Evolutionary conservation across 2,888 invertebrate species (phyloP).

Genomic region (Synergus japonicus): DNA sequence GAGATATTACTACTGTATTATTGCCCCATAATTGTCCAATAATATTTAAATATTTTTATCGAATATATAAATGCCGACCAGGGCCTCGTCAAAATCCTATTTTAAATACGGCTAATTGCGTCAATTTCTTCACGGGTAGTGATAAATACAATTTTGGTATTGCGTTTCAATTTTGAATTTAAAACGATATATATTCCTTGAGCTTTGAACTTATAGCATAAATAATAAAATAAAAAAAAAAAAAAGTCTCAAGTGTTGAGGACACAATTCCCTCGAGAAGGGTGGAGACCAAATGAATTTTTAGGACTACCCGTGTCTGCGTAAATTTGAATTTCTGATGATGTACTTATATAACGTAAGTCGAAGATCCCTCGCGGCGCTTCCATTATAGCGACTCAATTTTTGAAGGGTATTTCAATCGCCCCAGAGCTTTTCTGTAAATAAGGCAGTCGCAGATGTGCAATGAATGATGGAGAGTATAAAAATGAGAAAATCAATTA

Average conservation of each 20-base stretch:
- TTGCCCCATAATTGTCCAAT: no score
- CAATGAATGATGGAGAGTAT: constrained; percentile 7
- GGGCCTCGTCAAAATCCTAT: no score
- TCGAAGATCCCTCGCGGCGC: constrained; percentile 11
- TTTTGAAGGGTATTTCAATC: constrained; percentile 38
- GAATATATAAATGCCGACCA: no score
- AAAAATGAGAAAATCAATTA: background rate
- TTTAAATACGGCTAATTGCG: no score
- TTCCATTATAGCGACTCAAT: constrained; percentile 33
- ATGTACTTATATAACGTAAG: constrained; percentile 7
- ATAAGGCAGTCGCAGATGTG: constrained; percentile 34
- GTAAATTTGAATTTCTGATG: constrained; percentile 31
- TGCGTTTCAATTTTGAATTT: background rate
- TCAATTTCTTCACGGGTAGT: background rate
- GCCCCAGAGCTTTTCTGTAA: constrained; percentile 20
- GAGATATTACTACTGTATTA: no score
- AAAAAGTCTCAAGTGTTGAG: background rate
- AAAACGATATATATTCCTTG: background rate
- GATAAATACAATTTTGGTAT: background rate
- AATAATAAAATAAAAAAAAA: background rate
- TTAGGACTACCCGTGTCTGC: background rate
- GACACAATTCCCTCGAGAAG: constrained; percentile 4
- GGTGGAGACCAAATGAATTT: constrained; percentile 22
- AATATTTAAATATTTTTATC: no score
- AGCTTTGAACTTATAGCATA: background rate